phyloP scores from a whole-genome alignment of 1,140 invertebrate genomes.

The Vollenhovia emeryi region DNA sequence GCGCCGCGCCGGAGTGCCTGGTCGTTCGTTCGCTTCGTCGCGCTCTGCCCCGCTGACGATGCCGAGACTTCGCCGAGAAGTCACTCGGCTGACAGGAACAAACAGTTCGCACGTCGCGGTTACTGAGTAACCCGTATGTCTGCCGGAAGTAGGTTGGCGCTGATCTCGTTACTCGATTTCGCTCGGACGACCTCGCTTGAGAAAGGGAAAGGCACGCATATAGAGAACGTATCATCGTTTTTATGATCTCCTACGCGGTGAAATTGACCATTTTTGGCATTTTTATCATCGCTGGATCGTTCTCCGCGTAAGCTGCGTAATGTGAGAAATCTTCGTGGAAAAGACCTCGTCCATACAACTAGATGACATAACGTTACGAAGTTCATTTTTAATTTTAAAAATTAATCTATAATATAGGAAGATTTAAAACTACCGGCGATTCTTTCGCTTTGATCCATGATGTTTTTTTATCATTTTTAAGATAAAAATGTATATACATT shows the following conservation, averaged over 20 bases:
- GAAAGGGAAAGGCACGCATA: constrained; percentile 39
- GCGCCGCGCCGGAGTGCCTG: constrained; percentile 75
- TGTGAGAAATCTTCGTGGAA: neutral
- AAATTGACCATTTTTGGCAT: constrained; percentile 14
- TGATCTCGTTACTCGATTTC: constrained; percentile 55
- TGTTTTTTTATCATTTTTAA: neutral
- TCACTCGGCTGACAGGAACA: constrained; percentile 57
- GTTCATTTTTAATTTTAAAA: neutral
- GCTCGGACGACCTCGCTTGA: constrained; percentile 47
- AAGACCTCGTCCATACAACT: neutral
- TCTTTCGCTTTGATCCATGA: neutral
- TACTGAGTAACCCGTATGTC: constrained; percentile 33
- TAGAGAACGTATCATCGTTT: constrained; percentile 12
- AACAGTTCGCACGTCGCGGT: constrained; percentile 54
- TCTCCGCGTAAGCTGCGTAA: neutral
- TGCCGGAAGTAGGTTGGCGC: constrained; percentile 56
- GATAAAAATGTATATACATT: neutral
- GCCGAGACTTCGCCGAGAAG: constrained; percentile 39
- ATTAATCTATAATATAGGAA: neutral
- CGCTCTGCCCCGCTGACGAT: constrained; percentile 51
- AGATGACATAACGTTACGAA: neutral
- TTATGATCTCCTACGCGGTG: constrained; percentile 1
- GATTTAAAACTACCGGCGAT: neutral
- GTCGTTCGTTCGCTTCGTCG: constrained; percentile 56
- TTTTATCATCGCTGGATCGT: neutral